Base-by-base conservation (phyloP, 2,113 vertebrate genomes). In the Coptodon rendalli region DNA sequence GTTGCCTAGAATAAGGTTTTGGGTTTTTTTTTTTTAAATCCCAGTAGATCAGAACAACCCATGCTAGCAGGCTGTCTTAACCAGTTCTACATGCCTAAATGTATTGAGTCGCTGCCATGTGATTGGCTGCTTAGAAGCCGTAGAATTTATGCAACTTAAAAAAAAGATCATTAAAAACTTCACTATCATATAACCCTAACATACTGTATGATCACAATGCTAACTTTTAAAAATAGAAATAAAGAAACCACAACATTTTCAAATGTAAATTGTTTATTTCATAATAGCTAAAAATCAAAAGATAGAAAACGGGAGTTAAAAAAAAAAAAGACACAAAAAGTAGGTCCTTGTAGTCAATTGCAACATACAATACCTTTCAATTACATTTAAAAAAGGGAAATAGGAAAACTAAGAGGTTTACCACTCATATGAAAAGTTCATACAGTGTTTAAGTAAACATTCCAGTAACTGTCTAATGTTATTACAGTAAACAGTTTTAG, bases 81-180 rank as follows among this genome's bases (percentile, higher is more conserved):
- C 8, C 66, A 71, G n/a, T 40, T 4, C 66, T 0, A 71, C 38
- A 16, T 16, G 12, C 0, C 3, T 24, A 71, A 71, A 71, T 24
- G 22, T 3, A 16, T 0, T 16, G 1, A 71, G 0, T 24, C 1
- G 7, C 3, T 43, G n/a, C 66, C n/a, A 68, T 6, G 5, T 45
- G 38, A 40, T 43, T 24, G n/a, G 66, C 1, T 71, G 5, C 22
- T 45, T 45, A 24, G 38, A 2, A 73, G 22, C 38, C 45, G 40
- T 48, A 29, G 24, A 73, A 7, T 1, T 10, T 16, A 6, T 29
- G 68, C 3, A 76, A 16, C 40, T 73, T 66, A 4, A 68, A 8
- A 68, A 68, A 40, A 73, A 27, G 9, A 73, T 17, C 0, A 2
- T 12, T 40, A 40, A 22, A 73, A 73, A 45, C 13, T 4, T 68